Evolutionary conservation across 2,888 invertebrate species (phyloP), one percentile per base, ranked within the genome.

Genomic region (Dryomyza anilis): DNA sequence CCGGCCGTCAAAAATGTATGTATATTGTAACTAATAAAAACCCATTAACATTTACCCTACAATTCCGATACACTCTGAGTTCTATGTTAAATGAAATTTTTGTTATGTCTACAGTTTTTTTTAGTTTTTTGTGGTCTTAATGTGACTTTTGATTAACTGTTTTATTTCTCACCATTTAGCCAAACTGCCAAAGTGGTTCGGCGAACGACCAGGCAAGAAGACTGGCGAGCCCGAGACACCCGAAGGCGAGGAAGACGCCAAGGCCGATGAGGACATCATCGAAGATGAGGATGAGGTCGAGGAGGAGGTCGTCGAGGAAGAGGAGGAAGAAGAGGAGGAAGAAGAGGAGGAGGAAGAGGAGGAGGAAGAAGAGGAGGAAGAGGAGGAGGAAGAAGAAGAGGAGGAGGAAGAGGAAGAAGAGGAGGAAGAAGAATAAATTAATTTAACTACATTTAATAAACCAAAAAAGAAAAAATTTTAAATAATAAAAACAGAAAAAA

Each of bases 161-260:
- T 39, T n/a, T n/a, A 7, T 39, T n/a, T 50, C 50, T 7, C 36
- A 16, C 5, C 16, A 3, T n/a, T n/a, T 84, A 95, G 95, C 94
- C 87, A 91, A 92, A 88, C 87, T 95, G 85, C 95, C 95, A 78
- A 95, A 95, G 85, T 95, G 95, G 95, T 95, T 95, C 88, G 95
- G 95, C 78, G 95, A 95, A 86, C 88, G 95, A 85, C 95, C 95
- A 74, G 95, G 95, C 87, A 95, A 94, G 86, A 95, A 94, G 88
- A 84, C 90, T 84, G 94, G 92, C 72, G 95, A 93, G 72, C 89
- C 90, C 72, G 95, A 95, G 74, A 92, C 94, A 78, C 95, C 95
- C 70, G 95, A 95, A 78, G 95, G 94, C 75, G 95, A 94, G 84
- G 94, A 94, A 80, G 92, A 92, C 83, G 90, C 91, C 80, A 92